A percentile compares a stretch with the other conserved stretches of the same genome.
Evolutionary conservation across 92 coral and sea anemone species (phyloP).

Genomic region (Phenganax marumi): DNA sequence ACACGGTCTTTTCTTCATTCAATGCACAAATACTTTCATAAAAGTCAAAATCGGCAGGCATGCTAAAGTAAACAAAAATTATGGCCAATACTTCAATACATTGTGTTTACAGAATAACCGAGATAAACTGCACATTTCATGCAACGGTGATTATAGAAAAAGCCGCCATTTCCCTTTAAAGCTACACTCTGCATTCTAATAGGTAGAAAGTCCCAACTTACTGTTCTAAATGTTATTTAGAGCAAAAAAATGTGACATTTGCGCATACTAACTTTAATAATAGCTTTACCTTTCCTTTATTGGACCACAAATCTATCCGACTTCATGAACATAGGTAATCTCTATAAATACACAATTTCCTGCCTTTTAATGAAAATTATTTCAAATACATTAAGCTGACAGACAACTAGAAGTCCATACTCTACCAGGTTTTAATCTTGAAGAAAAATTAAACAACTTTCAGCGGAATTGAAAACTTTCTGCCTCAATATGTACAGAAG

Average conservation of each 20-base stretch:
- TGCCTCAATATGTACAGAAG: neutral
- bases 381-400: neutral
- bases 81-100: neutral
- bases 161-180: conserved; percentile 5
- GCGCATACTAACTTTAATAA: neutral
- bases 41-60: neutral
- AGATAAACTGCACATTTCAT: neutral
- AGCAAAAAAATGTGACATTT: neutral
- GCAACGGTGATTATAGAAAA: neutral
- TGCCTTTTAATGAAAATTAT: neutral
- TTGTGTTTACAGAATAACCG: neutral
- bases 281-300: neutral
- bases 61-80: neutral
- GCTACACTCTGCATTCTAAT: neutral
- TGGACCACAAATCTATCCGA: neutral
- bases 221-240: neutral
- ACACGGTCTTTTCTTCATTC: too few relatives aligned
- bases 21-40: too few relatives aligned
- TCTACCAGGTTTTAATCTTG: neutral
- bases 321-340: neutral
- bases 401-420: neutral
- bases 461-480: neutral
- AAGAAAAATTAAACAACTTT: neutral
- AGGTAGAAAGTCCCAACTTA: neutral
- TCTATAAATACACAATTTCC: neutral